phyloP scores from a whole-genome alignment of 2,113 vertebrate species.

The Pseudonaja textilis region DNA sequence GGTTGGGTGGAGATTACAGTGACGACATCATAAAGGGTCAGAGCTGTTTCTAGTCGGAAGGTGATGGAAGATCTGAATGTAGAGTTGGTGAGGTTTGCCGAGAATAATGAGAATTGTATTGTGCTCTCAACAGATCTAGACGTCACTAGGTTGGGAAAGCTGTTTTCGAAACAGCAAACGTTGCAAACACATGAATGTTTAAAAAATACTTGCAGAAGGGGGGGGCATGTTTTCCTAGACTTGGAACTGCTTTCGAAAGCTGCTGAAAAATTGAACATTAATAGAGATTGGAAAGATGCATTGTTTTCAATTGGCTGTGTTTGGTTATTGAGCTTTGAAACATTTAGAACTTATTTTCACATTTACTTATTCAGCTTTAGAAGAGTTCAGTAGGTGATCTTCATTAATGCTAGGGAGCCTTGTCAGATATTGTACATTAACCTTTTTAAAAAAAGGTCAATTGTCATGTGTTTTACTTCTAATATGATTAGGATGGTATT shows the following conservation, averaged over 20 bases:
- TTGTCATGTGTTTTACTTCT: neutral
- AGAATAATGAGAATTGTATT: neutral
- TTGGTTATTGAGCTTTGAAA: neutral
- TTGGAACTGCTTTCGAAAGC: neutral
- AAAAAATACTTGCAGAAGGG: neutral
- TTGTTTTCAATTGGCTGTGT: neutral
- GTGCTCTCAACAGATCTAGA: neutral
- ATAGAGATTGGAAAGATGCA: neutral
- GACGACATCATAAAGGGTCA: neutral
- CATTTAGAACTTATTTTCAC: neutral
- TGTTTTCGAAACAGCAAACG: neutral
- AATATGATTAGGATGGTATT: neutral
- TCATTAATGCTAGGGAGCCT: neutral
- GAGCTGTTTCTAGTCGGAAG: too few relatives aligned
- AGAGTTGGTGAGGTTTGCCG: neutral
- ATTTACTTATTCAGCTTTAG: neutral
- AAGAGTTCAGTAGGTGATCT: neutral
- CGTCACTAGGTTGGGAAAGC: neutral
- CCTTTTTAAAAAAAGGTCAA: neutral
- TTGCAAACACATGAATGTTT: neutral
- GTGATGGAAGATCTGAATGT: neutral
- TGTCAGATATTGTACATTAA: neutral
- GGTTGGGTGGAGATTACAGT: neutral
- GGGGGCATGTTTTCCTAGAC: neutral
- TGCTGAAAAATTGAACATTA: neutral